Evolutionary conservation across 2,797 vertebrate genomes (phyloP).

Genomic region (Onychomys torridus): DNA sequence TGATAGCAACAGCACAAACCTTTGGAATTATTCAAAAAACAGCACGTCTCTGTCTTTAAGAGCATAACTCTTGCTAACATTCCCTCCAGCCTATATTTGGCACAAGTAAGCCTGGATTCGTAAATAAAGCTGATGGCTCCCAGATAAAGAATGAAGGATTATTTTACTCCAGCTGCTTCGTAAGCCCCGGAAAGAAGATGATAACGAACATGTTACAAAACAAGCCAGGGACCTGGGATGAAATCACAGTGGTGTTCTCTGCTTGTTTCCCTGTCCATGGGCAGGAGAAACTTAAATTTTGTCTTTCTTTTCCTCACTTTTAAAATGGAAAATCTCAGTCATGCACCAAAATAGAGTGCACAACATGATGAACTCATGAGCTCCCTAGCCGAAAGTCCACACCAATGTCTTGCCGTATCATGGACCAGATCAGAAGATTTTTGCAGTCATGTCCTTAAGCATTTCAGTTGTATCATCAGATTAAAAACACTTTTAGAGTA

Average conservation of each 20-base stretch:
- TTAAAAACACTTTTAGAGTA: background rate
- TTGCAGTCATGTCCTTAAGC: background rate
- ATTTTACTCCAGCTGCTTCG: background rate
- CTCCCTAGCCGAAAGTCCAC: background rate
- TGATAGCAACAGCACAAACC: background rate
- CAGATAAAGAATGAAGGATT: background rate
- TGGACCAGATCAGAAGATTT: background rate
- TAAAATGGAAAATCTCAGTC: background rate
- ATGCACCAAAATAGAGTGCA: background rate
- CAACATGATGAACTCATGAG: background rate
- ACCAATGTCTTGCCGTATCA: background rate
- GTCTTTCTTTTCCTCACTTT: background rate
- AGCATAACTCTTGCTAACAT: background rate
- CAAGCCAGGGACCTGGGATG: background rate
- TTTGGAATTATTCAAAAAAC: conserved; percentile 7
- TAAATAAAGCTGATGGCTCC: background rate
- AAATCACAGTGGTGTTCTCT: background rate
- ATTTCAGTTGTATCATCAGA: background rate
- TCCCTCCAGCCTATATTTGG: background rate
- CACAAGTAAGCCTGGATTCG: background rate
- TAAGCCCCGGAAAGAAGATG: background rate
- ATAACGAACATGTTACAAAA: background rate
- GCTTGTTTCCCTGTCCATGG: background rate
- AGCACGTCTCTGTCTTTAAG: background rate
- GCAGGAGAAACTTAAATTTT: background rate